phyloP scores from a whole-genome alignment of 2,888 invertebrate species.

The Pseudoips prasinana region DNA sequence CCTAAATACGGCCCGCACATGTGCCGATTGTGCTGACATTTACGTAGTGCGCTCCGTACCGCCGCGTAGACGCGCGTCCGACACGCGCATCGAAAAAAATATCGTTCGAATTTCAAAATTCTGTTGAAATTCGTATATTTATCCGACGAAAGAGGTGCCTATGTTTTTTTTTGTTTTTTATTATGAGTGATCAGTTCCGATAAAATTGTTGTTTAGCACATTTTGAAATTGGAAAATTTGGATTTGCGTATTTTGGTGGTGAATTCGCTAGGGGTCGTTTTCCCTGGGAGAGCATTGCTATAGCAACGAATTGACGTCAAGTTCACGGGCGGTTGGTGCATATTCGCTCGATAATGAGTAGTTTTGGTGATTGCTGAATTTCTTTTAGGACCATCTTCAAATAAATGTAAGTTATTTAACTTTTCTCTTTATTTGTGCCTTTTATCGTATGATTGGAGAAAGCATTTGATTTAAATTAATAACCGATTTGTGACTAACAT shows the following conservation, averaged over 20 bases:
- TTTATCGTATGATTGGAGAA: conserved; percentile 1
- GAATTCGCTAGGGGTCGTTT: conserved; percentile 48
- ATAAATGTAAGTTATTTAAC: conserved; percentile 27
- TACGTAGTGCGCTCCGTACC: conserved; percentile 77
- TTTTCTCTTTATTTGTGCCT: conserved; percentile 1
- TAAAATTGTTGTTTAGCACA: conserved; percentile 20
- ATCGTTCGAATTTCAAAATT: conserved; percentile 43
- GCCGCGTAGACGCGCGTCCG: conserved; percentile 63
- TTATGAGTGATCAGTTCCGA: conserved; percentile 22
- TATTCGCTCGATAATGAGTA: conserved; percentile 73
- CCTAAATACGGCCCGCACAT: conserved; percentile 71
- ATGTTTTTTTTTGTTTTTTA: conserved; percentile 31
- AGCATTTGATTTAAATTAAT: conserved; percentile 8
- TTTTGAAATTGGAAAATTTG: conserved; percentile 27
- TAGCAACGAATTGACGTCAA: conserved; percentile 69
- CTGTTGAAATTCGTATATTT: conserved; percentile 38
- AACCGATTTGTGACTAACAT: conserved; percentile 4
- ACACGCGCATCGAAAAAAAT: conserved; percentile 39
- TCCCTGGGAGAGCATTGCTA: conserved; percentile 68
- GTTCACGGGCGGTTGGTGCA: conserved; percentile 79
- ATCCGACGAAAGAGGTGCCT: conserved; percentile 44
- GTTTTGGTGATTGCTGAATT: conserved; percentile 42
- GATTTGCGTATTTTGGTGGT: conserved; percentile 44
- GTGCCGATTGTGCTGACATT: conserved; percentile 77
- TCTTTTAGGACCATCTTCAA: conserved; percentile 18